These are phyloP conservation scores for Neodiprion pinetum DNA, from an alignment of 1,140 invertebrate genomes.

Conservation along the genomic window DNA sequence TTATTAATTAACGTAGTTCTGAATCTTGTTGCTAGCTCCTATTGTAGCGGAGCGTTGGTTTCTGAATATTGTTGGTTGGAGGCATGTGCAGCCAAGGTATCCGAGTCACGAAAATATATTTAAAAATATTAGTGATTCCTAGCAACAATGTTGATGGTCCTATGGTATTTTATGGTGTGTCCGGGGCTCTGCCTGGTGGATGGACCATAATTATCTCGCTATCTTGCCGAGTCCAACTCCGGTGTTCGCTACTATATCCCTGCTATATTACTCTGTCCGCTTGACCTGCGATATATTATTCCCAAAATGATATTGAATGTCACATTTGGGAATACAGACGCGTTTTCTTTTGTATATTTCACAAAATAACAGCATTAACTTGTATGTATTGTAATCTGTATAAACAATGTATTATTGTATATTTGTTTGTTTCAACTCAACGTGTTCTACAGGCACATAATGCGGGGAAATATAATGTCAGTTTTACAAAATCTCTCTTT, in stretches of 20 bases:
- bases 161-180: conserved; percentile 36
- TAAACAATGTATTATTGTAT: neutral
- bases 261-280: neutral
- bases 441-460: neutral
- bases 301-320: too few relatives aligned
- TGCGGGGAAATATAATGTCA: neutral
- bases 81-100: conserved; percentile 1
- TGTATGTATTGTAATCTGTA: neutral
- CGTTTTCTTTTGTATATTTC: too few relatives aligned
- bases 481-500: neutral
- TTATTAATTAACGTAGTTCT: too few relatives aligned
- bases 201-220: conserved; percentile 29
- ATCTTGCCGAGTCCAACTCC: neutral
- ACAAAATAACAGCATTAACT: neutral
- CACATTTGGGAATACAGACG: too few relatives aligned
- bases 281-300: neutral
- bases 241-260: neutral
- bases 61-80: conserved; percentile 2
- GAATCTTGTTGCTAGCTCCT: too few relatives aligned
- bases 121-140: neutral
- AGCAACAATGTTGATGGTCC: conserved; percentile 10
- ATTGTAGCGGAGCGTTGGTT: neutral
- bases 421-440: neutral
- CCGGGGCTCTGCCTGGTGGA: conserved; percentile 43
- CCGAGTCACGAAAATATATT: neutral